A percentile compares a stretch with the other conserved stretches of the same genome.
These are phyloP conservation scores for Priocnemis perturbator DNA, from an alignment of 2,888 invertebrate species.

Conservation along the genomic window DNA sequence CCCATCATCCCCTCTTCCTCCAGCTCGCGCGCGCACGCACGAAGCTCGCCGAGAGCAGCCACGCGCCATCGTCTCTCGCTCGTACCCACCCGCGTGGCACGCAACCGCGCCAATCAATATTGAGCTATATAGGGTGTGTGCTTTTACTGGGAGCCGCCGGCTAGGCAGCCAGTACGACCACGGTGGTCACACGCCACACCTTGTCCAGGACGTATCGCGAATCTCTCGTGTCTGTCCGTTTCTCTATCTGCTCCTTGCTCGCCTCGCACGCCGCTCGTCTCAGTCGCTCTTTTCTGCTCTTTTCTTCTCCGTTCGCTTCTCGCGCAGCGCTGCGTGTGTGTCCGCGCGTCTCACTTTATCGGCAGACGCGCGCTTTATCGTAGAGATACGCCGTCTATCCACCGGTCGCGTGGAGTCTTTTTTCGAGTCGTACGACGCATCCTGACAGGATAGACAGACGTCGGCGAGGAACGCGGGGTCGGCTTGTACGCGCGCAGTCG, in stretches of 20 bases:
- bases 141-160: constrained; percentile 38
- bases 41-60: constrained; percentile 23
- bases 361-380: too few relatives aligned
- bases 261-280: too few relatives aligned
- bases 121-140: constrained; percentile 50
- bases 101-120: constrained; percentile 59
- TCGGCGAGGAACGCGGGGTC: background rate
- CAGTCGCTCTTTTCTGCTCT: background rate
- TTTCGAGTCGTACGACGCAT: background rate
- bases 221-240: background rate
- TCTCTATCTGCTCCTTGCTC: too few relatives aligned
- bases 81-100: constrained; percentile 52
- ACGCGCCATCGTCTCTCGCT: constrained; percentile 28
- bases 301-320: background rate
- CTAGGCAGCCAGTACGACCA: constrained; percentile 41
- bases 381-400: too few relatives aligned
- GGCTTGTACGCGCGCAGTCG: too few relatives aligned
- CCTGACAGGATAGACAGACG: constrained; percentile 9
- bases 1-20: background rate
- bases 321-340: too few relatives aligned
- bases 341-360: too few relatives aligned
- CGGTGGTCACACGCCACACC: constrained; percentile 55
- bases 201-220: constrained; percentile 20
- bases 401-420: background rate
- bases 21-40: constrained; percentile 19